phyloP scores from a whole-genome alignment of 1,140 invertebrate genomes.

The Acyrthosiphon pisum region DNA sequence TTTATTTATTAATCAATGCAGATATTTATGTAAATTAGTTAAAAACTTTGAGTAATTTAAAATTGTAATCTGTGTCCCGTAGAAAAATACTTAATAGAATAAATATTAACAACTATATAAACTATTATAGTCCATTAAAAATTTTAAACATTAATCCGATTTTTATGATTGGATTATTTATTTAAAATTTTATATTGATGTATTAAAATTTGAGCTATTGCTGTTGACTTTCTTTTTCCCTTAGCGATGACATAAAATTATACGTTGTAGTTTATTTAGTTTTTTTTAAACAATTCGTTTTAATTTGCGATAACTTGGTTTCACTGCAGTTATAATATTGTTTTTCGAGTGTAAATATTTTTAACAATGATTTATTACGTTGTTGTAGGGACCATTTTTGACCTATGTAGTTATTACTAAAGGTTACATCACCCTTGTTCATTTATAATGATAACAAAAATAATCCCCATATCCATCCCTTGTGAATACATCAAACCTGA shows the following conservation, averaged over 20 bases:
- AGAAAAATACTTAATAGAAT: neutral
- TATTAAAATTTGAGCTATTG: neutral
- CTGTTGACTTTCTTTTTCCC: neutral
- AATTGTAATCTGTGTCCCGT: neutral
- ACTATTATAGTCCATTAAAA: neutral
- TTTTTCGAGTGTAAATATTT: neutral
- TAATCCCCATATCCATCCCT: neutral
- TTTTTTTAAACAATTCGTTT: neutral
- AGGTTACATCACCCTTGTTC: neutral
- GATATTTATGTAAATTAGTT: neutral
- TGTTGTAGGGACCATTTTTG: slow-evolving; percentile 1
- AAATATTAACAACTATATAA: no score
- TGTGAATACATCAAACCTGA: neutral
- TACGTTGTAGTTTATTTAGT: neutral
- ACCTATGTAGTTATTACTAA: neutral
- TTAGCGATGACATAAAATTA: neutral
- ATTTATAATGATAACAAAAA: neutral
- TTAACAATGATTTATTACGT: neutral
- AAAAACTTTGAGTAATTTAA: neutral
- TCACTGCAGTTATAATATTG: neutral
- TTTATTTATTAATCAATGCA: neutral
- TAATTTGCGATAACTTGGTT: neutral
- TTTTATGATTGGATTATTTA: neutral
- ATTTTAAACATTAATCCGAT: neutral
- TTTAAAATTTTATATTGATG: neutral